A percentile compares a stretch with the other conserved stretches of the same genome.
Conservation (phyloP, 1,140 invertebrate genomes). For the Bombus confusus region DNA sequence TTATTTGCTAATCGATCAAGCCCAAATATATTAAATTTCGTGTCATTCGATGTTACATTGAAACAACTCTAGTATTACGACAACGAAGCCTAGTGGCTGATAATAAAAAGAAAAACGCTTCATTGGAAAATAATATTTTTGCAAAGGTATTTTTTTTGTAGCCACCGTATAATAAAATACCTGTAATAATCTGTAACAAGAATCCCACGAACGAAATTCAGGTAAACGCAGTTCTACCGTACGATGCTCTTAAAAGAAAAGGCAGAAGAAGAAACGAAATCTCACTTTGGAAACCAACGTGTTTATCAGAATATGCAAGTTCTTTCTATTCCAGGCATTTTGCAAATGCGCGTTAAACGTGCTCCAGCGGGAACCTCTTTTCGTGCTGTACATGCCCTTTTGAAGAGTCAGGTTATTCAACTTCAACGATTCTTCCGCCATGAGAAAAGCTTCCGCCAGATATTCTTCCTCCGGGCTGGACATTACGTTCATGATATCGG, state of each 20-base stretch:
- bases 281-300: conserved; percentile 85
- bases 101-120: too few species aligned
- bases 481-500: conserved; percentile 79
- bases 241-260: not conserved
- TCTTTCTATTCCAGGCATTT: conserved; percentile 85
- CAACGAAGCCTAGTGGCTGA: too few species aligned
- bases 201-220: not conserved
- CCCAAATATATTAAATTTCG: too few species aligned
- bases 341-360: conserved; percentile 87
- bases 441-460: conserved; percentile 73
- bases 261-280: not conserved
- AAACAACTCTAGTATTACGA: too few species aligned
- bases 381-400: conserved; percentile 84
- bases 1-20: too few species aligned
- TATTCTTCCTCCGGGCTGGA: conserved; percentile 73
- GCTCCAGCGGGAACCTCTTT: conserved; percentile 87
- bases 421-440: conserved; percentile 71
- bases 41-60: too few species aligned
- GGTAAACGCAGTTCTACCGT: not conserved
- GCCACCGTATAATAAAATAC: not conserved
- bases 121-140: too few species aligned
- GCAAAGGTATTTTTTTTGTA: too few species aligned
- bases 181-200: not conserved
- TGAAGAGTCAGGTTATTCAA: conserved; percentile 76
- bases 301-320: conserved; percentile 87